Evolutionary conservation across 92 coral and sea anemone genomes (phyloP), one percentile per base, ranked within the genome.

Genomic region (Bergia sp.): DNA sequence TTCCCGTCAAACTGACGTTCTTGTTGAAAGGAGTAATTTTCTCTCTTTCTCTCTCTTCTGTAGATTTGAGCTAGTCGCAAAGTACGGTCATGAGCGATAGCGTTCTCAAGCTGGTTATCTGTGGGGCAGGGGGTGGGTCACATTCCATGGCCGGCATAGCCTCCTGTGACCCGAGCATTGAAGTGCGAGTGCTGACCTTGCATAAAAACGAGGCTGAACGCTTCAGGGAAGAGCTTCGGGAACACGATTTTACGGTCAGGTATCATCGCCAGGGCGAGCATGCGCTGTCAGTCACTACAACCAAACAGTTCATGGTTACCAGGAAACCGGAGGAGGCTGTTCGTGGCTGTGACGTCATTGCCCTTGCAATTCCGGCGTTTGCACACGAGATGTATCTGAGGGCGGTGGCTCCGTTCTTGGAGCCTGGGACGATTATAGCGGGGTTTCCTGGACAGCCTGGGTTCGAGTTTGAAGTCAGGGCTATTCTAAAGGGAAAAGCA

Each of bases 391-490:
- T 82, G 73, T 93, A 86, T 69, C 87, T 93, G 57, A 80, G 91
- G 65, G 88, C 91, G 4, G 83, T 91, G 38, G 86, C 85, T 77
- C 96, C 96, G 45, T 91, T 82, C 37, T 74, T 93, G 43, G 92
- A 91, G 75, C 92, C 96, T 18, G 96, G 96, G 5, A 73, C 89
- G 92, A 90, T 90, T 12, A 76, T 93, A 23, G 92, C 85, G 58
- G 96, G 94, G 13, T 73, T 93, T 37, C 96, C 96, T 50, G 96
- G 96, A 73, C 89, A 88, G 12, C 76, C 93, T 0, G 96, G 96
- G 38, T 86, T 93, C 18, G 91, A 93, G 45, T 93, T 93, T 73
- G 94, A 93, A 76, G 94, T 85, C 36, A 86, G 90, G 37, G 89
- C 81, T 13, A 82, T 93, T 37, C 89, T 91, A 20, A 91, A 93